Conservation (phyloP, 2,888 invertebrate genomes). For the Gortyna flavago region DNA sequence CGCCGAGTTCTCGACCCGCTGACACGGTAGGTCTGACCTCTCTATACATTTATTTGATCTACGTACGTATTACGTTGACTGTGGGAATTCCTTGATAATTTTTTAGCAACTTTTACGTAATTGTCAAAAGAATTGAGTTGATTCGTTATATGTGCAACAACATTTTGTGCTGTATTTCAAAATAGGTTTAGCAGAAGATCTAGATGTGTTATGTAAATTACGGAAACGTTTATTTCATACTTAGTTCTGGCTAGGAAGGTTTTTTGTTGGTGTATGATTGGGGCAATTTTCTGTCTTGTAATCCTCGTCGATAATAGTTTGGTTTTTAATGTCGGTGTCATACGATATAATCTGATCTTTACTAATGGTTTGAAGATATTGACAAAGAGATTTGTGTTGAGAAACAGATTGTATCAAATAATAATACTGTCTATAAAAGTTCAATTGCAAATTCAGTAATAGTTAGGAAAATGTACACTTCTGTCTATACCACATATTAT, state of each 20-base stretch:
- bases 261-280: conserved; percentile 47
- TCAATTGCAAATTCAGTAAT: background rate
- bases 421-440: conserved; percentile 3
- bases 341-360: conserved; percentile 30
- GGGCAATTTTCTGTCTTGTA: conserved; percentile 37
- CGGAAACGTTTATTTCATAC: conserved; percentile 53
- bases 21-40: conserved; percentile 66
- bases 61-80: conserved; percentile 52
- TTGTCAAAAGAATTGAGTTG: conserved; percentile 38
- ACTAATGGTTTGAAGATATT: conserved; percentile 25
- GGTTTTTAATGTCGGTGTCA: conserved; percentile 33
- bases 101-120: conserved; percentile 59
- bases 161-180: conserved; percentile 40
- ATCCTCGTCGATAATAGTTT: conserved; percentile 11
- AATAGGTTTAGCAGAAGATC: conserved; percentile 55
- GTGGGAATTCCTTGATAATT: conserved; percentile 57
- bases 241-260: conserved; percentile 33
- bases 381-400: conserved; percentile 18
- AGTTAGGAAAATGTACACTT: too few relatives aligned
- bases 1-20: conserved; percentile 67
- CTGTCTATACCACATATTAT: too few relatives aligned
- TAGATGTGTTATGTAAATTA: conserved; percentile 56
- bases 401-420: conserved; percentile 38
- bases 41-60: conserved; percentile 64
- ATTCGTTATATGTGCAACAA: conserved; percentile 33